Evolutionary conservation across 2,797 vertebrate genomes (phyloP).

Genomic region (Acipenser transmontanus): DNA sequence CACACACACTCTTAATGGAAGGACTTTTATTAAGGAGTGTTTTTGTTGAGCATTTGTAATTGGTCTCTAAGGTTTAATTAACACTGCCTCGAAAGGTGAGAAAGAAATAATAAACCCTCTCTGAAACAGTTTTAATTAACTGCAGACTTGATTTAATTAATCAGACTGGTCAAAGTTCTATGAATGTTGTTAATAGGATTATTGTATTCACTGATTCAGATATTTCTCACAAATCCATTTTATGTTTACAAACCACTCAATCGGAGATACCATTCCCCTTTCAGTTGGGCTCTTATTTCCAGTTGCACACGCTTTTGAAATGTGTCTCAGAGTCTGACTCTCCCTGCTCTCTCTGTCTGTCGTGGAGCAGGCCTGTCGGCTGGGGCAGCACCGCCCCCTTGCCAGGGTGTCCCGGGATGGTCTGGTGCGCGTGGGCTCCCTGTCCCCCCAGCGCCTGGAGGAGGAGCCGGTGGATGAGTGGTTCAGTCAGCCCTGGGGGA

Average conservation of each 20-base stretch:
- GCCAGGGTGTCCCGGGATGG: conserved; percentile 86
- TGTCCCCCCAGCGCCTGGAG: conserved; percentile 65
- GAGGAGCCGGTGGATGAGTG: conserved; percentile 81
- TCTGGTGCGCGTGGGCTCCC: conserved; percentile 78
- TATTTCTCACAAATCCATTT: too few species aligned
- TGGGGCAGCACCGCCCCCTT: conserved; percentile 94
- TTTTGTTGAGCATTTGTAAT: too few species aligned
- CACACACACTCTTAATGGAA: not conserved
- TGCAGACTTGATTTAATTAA: too few species aligned
- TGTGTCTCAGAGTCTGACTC: not conserved
- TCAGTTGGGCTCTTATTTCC: not conserved
- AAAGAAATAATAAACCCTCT: too few species aligned
- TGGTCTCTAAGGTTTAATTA: too few species aligned
- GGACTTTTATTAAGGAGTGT: not conserved
- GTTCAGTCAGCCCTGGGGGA: conserved; percentile 78
- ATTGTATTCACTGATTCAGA: too few species aligned
- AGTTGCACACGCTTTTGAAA: not conserved
- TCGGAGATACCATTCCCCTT: not conserved
- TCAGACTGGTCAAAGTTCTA: too few species aligned
- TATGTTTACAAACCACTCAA: not conserved
- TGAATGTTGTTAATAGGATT: too few species aligned
- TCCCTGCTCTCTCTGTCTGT: conserved; percentile 14
- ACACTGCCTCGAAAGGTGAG: too few species aligned
- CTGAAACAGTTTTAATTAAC: too few species aligned
- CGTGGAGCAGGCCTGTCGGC: conserved; percentile 77